Conservation (phyloP, 2,113 vertebrate genomes). For the Solea solea region DNA sequence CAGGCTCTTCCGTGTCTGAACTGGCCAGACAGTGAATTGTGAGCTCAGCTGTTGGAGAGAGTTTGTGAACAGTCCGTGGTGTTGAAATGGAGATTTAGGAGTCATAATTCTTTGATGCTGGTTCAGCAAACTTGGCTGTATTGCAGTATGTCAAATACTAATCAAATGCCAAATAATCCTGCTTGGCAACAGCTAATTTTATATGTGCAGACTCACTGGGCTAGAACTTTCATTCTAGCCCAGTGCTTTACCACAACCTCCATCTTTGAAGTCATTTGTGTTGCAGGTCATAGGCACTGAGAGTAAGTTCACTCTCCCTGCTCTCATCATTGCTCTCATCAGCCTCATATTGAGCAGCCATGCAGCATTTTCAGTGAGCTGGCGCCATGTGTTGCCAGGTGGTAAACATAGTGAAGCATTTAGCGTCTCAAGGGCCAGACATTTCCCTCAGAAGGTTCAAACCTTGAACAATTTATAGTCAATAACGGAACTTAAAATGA, state of each 20-base stretch:
- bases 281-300: background rate
- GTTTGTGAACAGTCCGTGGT: conserved; percentile 13
- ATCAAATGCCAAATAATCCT: background rate
- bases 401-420: background rate
- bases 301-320: background rate
- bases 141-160: conserved; percentile 13
- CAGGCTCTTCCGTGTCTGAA: conserved; percentile 3
- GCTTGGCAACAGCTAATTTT: background rate
- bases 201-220: background rate
- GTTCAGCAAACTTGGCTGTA: conserved; percentile 16
- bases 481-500: background rate
- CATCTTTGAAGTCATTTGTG: background rate
- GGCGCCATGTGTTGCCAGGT: background rate
- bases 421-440: background rate
- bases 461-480: background rate
- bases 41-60: conserved; percentile 31
- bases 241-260: no score
- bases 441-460: background rate
- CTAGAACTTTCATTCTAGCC: no score
- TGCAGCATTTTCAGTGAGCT: background rate
- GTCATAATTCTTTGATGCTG: background rate
- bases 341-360: background rate
- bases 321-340: background rate
- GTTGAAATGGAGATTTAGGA: conserved; percentile 16
- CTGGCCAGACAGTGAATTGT: conserved; percentile 7